Conservation (phyloP, 2,888 invertebrate species). For the Mimas tiliae region DNA sequence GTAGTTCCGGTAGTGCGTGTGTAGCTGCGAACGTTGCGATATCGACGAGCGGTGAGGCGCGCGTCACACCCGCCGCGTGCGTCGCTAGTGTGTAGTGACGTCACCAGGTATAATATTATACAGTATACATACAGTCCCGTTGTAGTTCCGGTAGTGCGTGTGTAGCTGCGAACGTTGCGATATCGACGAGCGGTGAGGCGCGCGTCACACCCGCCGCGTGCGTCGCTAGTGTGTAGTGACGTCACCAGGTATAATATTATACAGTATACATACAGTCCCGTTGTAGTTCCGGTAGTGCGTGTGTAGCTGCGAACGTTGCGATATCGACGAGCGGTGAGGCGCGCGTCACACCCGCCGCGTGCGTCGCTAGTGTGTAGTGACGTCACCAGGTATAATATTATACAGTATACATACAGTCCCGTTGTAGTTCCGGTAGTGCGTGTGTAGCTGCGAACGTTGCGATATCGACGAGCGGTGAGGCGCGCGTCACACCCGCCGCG, state of each 20-base stretch:
- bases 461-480: conserved; percentile 95
- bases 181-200: conserved; percentile 94
- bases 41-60: conserved; percentile 95
- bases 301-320: conserved; percentile 93
- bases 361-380: conserved; percentile 97
- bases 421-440: conserved; percentile 92
- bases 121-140: no score
- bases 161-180: conserved; percentile 94
- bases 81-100: conserved; percentile 97
- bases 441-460: conserved; percentile 95
- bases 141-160: conserved; percentile 94
- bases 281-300: conserved; percentile 93
- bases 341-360: conserved; percentile 95
- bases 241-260: conserved; percentile 99
- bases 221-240: conserved; percentile 96
- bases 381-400: conserved; percentile 98
- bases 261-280: no score
- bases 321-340: conserved; percentile 95
- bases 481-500: conserved; percentile 95
- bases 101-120: conserved; percentile 98
- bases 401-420: no score
- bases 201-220: conserved; percentile 96
- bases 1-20: conserved; percentile 94
- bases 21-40: conserved; percentile 94
- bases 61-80: conserved; percentile 95